Base-by-base conservation (phyloP, 2,113 vertebrate genomes). In the Elaphurus davidianus region DNA sequence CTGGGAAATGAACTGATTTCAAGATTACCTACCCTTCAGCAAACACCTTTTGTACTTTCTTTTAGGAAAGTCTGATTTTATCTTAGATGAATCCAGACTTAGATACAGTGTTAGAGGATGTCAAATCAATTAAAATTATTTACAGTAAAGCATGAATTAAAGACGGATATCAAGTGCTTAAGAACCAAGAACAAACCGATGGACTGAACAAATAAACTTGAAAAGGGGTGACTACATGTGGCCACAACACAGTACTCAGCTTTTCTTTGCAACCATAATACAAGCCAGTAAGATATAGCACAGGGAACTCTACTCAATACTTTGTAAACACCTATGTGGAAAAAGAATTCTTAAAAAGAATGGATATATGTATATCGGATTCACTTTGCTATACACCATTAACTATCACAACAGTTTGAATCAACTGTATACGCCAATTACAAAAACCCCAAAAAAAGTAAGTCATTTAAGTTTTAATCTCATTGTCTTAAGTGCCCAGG, bases 391-490 rank as follows among this genome's bases (percentile, higher is more conserved):
- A 78, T 45, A 45, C 74, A 78, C 25, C 74, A 45, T 25, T 45
- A 78, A 45, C 25, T 78, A 28, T 45, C 30, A 52, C 47, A 81
- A 33, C 78, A 81, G 17, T 33, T 30, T 52, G 17, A 81, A n/a
- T n/a, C 78, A 81, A 52, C 5, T 52, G 16, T 52, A 81, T 81
- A 33, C 30, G 21, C 10, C 78, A 52, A n/a, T 33, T 52, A n/a
- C 52, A 81, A 50, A 19, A 33, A 0, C 1, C 2, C 27, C 15
- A 8, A 2, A 81, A 81, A 52, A 33, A 93, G 19, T 57, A 67
- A 87, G n/a, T 47, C 67, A 45, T 74, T 87, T 87, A 85, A 19
- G 52, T 92, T 81, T 83, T 92, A 97, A 95, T 59, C 47, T 84
- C 94, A 96, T 87, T 89, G 95, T 62, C 33, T 33, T 17, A 23